phyloP scores from a whole-genome alignment of 2,888 invertebrate species.

The Leuctra nigra region DNA sequence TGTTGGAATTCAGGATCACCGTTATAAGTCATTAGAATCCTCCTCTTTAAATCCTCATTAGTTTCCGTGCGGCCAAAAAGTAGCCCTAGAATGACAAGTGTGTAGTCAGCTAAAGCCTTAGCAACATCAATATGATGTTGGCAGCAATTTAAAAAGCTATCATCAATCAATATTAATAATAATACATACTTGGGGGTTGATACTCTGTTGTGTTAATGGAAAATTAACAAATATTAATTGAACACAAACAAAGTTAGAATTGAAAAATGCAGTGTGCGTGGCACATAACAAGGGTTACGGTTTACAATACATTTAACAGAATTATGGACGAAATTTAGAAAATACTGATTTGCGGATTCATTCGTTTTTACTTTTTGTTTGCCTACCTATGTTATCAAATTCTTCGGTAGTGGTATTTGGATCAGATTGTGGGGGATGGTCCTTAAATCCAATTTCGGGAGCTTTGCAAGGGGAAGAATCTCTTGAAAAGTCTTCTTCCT shows the following conservation, averaged over 20 bases:
- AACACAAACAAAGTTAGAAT: not conserved
- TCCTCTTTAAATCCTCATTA: slow-evolving; percentile 21
- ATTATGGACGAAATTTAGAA: not conserved
- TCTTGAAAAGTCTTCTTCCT: slow-evolving; percentile 26
- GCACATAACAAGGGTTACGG: not conserved
- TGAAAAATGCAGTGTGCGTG: not conserved
- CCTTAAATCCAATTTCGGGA: slow-evolving; percentile 22
- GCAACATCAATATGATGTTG: too few relatives aligned
- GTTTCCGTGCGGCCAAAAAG: slow-evolving; percentile 16
- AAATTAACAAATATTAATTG: too few relatives aligned
- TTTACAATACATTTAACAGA: not conserved
- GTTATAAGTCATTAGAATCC: slow-evolving; percentile 17
- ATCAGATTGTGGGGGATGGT: slow-evolving; percentile 12
- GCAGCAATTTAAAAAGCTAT: too few relatives aligned
- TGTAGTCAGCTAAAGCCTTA: too few relatives aligned
- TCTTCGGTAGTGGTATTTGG: not conserved
- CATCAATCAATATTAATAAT: not conserved
- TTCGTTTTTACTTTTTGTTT: not conserved
- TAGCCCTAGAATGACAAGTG: slow-evolving; percentile 16
- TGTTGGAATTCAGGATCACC: slow-evolving; percentile 18
- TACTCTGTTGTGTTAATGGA: not conserved
- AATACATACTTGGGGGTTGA: not conserved
- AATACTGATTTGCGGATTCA: not conserved
- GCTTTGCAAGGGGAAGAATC: slow-evolving; percentile 27
- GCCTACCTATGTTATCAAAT: not conserved